phyloP scores from a whole-genome alignment of 1,140 invertebrate species.

The Temnothorax nylanderi region DNA sequence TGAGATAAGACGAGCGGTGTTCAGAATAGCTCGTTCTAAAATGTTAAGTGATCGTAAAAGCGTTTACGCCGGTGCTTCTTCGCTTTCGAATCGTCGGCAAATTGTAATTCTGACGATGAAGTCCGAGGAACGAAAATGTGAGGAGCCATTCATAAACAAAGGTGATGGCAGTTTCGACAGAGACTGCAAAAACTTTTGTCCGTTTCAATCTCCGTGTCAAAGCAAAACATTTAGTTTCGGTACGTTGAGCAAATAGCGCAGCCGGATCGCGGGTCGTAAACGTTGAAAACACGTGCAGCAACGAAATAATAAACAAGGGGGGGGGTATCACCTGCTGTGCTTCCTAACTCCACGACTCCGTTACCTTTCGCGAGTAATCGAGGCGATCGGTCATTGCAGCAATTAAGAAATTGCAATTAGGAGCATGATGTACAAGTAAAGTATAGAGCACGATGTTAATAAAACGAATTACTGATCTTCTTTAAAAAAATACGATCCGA shows the following conservation, averaged over 20 bases:
- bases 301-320: not conserved
- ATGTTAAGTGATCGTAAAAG: not conserved
- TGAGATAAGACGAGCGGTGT: not conserved
- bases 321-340: not conserved
- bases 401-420: not conserved
- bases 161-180: not conserved
- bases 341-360: not conserved
- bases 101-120: not conserved
- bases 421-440: not conserved
- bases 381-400: not conserved
- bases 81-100: not conserved
- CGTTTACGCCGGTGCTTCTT: not conserved
- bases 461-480: not conserved
- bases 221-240: constrained; percentile 33
- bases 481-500: not conserved
- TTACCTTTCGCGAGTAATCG: not conserved
- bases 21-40: not conserved
- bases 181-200: not conserved
- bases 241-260: constrained; percentile 42
- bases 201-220: not conserved
- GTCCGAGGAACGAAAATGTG: not conserved
- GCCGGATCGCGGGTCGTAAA: not conserved
- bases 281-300: not conserved
- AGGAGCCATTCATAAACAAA: not conserved
- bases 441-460: not conserved